Conservation (phyloP, 2,888 invertebrate species). For the Xylophagus ater region DNA sequence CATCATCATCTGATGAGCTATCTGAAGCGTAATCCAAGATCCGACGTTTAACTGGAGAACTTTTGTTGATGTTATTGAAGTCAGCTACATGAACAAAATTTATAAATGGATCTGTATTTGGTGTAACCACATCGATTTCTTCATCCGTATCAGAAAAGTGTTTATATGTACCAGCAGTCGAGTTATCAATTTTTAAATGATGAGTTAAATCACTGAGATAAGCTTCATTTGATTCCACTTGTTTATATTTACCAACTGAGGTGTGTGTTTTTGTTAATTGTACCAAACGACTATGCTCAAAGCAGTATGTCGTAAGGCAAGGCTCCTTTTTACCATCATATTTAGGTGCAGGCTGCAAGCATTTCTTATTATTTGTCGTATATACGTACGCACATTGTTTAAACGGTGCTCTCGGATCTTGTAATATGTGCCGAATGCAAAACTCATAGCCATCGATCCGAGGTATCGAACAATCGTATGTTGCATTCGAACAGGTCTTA, state of each 20-base stretch:
- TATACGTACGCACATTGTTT: constrained; percentile 61
- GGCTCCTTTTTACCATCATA: constrained; percentile 56
- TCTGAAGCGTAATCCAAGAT: constrained; percentile 62
- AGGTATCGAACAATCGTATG: no score
- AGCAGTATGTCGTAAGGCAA: no score
- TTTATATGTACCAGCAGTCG: constrained; percentile 21
- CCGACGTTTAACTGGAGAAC: constrained; percentile 42
- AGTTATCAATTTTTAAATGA: no score
- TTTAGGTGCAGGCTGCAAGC: no score
- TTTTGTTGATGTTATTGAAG: constrained; percentile 44
- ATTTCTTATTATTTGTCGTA: constrained; percentile 53
- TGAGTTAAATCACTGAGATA: constrained; percentile 51
- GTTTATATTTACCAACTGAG: no score
- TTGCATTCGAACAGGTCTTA: no score
- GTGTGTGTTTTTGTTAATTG: no score
- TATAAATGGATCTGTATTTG: constrained; percentile 47
- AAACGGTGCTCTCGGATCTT: no score
- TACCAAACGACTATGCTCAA: no score
- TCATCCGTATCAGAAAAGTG: constrained; percentile 33
- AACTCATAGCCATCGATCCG: no score
- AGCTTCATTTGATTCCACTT: constrained; percentile 56
- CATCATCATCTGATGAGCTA: constrained; percentile 52
- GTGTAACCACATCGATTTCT: no score
- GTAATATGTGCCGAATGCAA: no score
- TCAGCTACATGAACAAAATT: constrained; percentile 35